These are phyloP conservation scores for Vidua macroura DNA, from an alignment of 2,113 vertebrate species.

Conservation along the genomic window DNA sequence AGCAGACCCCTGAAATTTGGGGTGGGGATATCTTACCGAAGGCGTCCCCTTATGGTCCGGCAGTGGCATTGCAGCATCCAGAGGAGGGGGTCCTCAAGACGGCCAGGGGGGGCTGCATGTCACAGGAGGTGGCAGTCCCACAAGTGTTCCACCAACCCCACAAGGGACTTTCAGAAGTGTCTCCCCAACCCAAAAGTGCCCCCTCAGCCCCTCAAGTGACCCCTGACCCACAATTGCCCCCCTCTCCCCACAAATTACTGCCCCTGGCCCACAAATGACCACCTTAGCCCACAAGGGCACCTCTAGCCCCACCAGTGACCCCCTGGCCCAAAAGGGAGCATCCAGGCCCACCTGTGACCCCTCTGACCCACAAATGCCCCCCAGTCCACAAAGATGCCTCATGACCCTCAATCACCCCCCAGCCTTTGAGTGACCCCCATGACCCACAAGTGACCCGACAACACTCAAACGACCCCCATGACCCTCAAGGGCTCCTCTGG, in stretches of 20 bases:
- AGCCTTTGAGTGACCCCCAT: neutral
- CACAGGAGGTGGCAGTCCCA: neutral
- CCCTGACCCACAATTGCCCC: neutral
- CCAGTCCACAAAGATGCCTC: neutral
- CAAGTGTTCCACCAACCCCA: too few species aligned
- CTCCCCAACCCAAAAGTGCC: neutral
- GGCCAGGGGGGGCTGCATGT: neutral
- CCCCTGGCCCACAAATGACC: neutral
- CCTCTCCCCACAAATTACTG: too few species aligned
- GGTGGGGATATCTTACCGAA: neutral
- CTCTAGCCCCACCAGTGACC: neutral
- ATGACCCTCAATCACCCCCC: neutral
- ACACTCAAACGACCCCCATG: neutral
- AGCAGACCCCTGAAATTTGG: neutral
- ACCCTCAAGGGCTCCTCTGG: neutral
- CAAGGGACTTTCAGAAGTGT: neutral
- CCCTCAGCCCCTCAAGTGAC: neutral
- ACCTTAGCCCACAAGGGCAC: neutral
- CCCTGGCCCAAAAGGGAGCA: accelerated
- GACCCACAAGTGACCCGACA: neutral
- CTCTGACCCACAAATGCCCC: neutral
- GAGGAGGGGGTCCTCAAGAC: neutral
- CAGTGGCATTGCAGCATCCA: neutral
- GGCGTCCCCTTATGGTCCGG: neutral
- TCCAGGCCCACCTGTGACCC: too few species aligned